Base-by-base conservation (phyloP, 2,113 vertebrate genomes). In the Tyto alba region DNA sequence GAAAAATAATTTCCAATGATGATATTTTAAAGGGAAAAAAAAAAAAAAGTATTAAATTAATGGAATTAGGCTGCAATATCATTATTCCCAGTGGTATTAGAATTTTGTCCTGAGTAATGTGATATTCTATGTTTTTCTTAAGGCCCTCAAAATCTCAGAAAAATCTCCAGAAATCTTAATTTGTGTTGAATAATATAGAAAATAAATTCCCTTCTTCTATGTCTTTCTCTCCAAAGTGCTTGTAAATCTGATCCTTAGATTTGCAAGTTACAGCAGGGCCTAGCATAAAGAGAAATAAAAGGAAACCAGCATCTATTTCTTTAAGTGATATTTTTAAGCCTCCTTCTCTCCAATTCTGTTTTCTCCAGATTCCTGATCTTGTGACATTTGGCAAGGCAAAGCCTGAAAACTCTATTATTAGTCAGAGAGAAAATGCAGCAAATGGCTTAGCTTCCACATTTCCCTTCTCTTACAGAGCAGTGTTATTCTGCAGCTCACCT, bases 351-450 rank as follows among this genome's bases (percentile, higher is more conserved):
- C n/a, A 89, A 2, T 62, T 77, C 59, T 67, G 68, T 83, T 93
- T 95, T 77, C 41, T 93, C 45, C n/a, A 16, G 67, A 76, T 67
- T 94, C 38, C 75, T 73, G 81, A 90, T 79, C 90, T 85, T 91
- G 74, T 88, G 88, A 91, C 72, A 96, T 83, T 95, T 90, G 29
- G 63, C 78, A 79, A 91, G 21, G 90, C 55, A 80, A 80, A 77
- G 82, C 50, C 45, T 90, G 91, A 91, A 93, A 93, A 62, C 21
- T 82, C 81, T 94, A 60, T 85, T 91, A 93, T 73, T 91, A 94
- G 85, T 55, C 59, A 68, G 72, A 3, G 29, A 90, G 82, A 88
- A 90, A 88, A 80, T 19, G 38, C 45, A 90, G 50, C 67, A 93
- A 93, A 80, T 88, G 47, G 32, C 48, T 90, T 59, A 63, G 27